phyloP scores from a whole-genome alignment of 1,140 invertebrate genomes.

The Pentalonia nigronervosa region DNA sequence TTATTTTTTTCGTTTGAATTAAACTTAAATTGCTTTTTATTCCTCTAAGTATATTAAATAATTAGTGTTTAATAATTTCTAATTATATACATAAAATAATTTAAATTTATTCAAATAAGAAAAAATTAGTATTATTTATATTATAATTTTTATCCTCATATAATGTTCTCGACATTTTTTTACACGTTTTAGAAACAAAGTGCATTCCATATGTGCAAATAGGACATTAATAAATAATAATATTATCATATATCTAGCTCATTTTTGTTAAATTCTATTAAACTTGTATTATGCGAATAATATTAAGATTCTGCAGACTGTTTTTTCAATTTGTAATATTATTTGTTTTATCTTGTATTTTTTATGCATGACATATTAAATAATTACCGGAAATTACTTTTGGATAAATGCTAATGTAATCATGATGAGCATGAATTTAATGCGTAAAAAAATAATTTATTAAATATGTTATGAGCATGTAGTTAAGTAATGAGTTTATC shows the following conservation, averaged over 20 bases:
- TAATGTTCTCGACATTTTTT: neutral
- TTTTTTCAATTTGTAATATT: neutral
- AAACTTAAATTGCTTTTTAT: too few relatives aligned
- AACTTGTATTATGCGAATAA: neutral
- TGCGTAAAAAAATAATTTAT: constrained; percentile 26
- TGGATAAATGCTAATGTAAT: neutral
- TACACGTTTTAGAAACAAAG: neutral
- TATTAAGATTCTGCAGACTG: neutral
- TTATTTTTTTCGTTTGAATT: neutral
- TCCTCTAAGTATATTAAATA: neutral
- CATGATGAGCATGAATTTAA: neutral
- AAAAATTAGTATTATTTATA: neutral
- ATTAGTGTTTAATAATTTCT: neutral
- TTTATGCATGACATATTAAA: neutral
- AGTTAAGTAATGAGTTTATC: constrained; percentile 46
- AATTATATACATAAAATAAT: neutral
- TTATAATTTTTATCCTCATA: neutral
- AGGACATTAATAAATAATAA: neutral
- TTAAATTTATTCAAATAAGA: neutral
- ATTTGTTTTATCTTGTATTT: neutral
- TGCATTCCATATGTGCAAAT: neutral
- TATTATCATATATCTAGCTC: neutral
- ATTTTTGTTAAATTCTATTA: neutral
- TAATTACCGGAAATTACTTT: neutral
- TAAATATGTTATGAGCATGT: neutral